Evolutionary conservation across 1,140 invertebrate species (phyloP).

Genomic region (Zaprionus camerounensis): DNA sequence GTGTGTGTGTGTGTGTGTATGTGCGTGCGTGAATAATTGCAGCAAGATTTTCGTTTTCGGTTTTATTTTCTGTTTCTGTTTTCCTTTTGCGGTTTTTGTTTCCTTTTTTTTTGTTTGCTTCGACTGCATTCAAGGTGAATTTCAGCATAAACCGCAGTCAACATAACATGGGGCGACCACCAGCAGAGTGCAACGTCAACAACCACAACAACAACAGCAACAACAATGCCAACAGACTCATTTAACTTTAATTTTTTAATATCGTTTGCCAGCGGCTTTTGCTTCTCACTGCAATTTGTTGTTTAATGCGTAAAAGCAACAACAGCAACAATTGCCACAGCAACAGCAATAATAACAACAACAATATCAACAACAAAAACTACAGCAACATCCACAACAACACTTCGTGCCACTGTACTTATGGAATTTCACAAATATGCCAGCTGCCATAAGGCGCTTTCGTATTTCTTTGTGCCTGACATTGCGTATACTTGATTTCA

Average conservation of each 20-base stretch:
- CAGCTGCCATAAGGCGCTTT: constrained; percentile 27
- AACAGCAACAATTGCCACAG: constrained; percentile 4
- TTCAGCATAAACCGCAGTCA: constrained; percentile 71
- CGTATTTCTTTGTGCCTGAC: constrained; percentile 47
- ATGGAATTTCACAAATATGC: constrained; percentile 51
- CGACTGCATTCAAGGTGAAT: constrained; percentile 66
- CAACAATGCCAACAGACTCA: constrained; percentile 37
- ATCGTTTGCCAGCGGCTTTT: constrained; percentile 54
- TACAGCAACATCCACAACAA: constrained; percentile 7
- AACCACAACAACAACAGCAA: constrained; percentile 22
- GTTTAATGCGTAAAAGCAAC: constrained; percentile 22
- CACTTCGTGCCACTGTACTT: constrained; percentile 38
- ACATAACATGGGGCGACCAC: constrained; percentile 73
- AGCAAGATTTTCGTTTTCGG: constrained; percentile 68
- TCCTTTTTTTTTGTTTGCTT: constrained; percentile 26
- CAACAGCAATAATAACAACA: background rate
- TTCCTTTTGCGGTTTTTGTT: constrained; percentile 26
- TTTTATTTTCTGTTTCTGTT: constrained; percentile 33
- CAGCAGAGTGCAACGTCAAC: constrained; percentile 37
- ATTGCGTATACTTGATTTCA: constrained; percentile 74
- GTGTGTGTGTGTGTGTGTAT: constrained; percentile 22
- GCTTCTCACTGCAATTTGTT: constrained; percentile 49
- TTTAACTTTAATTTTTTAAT: constrained; percentile 78
- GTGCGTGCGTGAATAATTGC: constrained; percentile 74
- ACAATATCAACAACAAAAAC: background rate